phyloP scores from a whole-genome alignment of 2,888 invertebrate genomes.

The Mellilla xanthometata region DNA sequence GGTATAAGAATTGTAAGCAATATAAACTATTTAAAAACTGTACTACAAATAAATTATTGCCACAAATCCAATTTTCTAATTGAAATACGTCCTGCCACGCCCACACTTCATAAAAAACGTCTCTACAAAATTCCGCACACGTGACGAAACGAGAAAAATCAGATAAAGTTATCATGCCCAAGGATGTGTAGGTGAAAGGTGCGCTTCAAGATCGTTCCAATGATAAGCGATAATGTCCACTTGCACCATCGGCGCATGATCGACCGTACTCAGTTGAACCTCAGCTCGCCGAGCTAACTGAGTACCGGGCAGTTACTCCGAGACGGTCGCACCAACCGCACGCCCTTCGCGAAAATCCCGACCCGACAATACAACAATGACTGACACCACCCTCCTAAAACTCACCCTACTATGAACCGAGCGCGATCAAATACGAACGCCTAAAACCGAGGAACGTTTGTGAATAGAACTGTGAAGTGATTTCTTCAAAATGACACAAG shows the following conservation, averaged over 20 bases:
- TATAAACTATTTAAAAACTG: too few species aligned
- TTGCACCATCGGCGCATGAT: slow-evolving; percentile 66
- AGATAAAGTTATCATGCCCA: slow-evolving; percentile 7
- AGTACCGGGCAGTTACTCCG: slow-evolving; percentile 51
- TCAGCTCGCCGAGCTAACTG: slow-evolving; percentile 23
- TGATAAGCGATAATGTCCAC: slow-evolving; percentile 61
- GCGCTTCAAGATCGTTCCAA: slow-evolving; percentile 37
- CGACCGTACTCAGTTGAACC: slow-evolving; percentile 47
- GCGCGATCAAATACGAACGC: slow-evolving; percentile 21
- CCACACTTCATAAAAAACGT: background rate
- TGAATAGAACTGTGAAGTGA: slow-evolving; percentile 20
- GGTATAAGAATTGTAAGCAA: too few species aligned
- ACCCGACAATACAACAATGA: slow-evolving; percentile 40
- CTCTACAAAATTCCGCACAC: background rate
- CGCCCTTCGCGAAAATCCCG: slow-evolving; percentile 33
- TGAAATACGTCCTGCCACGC: too few species aligned
- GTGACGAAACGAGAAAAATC: slow-evolving; percentile 8
- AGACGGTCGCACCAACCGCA: slow-evolving; percentile 42
- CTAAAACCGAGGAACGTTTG: slow-evolving; percentile 7
- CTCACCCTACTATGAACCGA: slow-evolving; percentile 38
- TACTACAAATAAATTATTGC: too few species aligned
- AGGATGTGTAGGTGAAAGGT: slow-evolving; percentile 20
- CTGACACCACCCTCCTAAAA: slow-evolving; percentile 48
- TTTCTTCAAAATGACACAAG: slow-evolving; percentile 63
- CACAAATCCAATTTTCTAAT: too few species aligned